A percentile compares a stretch with the other conserved stretches of the same genome.
Conservation (phyloP, 2,888 invertebrate genomes). For the Polyommatus iphigenia region DNA sequence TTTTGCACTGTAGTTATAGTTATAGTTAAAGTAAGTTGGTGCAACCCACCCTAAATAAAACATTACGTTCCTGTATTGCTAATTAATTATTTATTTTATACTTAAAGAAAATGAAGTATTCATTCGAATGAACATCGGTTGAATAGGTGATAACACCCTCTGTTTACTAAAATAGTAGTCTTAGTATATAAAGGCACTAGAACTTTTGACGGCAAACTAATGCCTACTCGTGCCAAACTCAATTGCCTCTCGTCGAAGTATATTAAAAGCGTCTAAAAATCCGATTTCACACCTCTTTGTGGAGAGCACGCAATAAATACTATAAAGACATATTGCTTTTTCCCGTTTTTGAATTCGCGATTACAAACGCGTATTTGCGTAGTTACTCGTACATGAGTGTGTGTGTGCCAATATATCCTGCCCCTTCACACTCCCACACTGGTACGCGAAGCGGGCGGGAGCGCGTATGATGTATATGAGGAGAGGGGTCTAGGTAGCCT, state of each 20-base stretch:
- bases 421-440: constrained; percentile 51
- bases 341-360: constrained; percentile 79
- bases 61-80: not conserved
- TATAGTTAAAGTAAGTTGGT: no score
- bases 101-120: not conserved
- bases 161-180: not conserved
- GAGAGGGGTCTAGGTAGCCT: constrained; percentile 61
- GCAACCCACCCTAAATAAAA: not conserved
- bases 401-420: constrained; percentile 63
- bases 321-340: constrained; percentile 78
- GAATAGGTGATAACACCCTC: not conserved
- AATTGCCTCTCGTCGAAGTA: constrained; percentile 6
- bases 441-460: constrained; percentile 60
- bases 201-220: not conserved
- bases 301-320: constrained; percentile 34
- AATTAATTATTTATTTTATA: not conserved
- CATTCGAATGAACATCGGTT: no score
- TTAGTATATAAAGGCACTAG: not conserved
- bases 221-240: not conserved
- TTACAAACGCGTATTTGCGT: constrained; percentile 76
- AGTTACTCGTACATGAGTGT: constrained; percentile 74
- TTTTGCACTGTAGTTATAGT: no score
- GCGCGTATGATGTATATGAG: constrained; percentile 68
- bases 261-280: constrained; percentile 20
- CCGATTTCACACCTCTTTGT: constrained; percentile 24